Percentiles rank a stretch among this genome's conserved stretches.
Evolutionary conservation across 2,113 vertebrate species (phyloP).

Genomic region (Psammodynastes pulverulentus): DNA sequence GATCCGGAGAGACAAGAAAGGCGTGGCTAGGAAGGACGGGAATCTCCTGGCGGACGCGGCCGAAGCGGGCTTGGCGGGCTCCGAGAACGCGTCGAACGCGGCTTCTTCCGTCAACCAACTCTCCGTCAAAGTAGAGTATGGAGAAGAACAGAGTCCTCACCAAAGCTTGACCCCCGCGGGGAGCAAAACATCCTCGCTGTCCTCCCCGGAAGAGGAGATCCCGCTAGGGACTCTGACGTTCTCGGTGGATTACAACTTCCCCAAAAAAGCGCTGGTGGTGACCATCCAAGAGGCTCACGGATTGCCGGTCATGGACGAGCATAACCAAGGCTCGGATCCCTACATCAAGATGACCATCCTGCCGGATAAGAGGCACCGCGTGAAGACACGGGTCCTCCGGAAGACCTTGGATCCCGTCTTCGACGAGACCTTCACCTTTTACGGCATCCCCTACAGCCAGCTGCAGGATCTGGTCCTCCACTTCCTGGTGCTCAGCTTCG

Average conservation of each 20-base stretch:
- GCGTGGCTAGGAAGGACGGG: slow-evolving; percentile 48
- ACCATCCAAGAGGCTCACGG: slow-evolving; percentile 90
- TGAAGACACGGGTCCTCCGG: slow-evolving; percentile 92
- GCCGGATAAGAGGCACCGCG: slow-evolving; percentile 92
- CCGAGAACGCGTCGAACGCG: slow-evolving; percentile 28
- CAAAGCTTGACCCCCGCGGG: slow-evolving; percentile 80
- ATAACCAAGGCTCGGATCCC: slow-evolving; percentile 85
- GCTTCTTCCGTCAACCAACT: slow-evolving; percentile 70
- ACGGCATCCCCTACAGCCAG: slow-evolving; percentile 90
- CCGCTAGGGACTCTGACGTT: slow-evolving; percentile 83
- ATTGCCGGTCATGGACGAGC: slow-evolving; percentile 87
- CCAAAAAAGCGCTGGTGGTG: slow-evolving; percentile 94
- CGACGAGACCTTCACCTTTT: slow-evolving; percentile 97
- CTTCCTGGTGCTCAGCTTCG: slow-evolving; percentile 94
- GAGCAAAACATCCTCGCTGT: slow-evolving; percentile 79
- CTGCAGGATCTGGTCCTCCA: slow-evolving; percentile 92
- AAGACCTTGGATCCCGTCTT: slow-evolving; percentile 92
- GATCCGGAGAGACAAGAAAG: slow-evolving; percentile 66
- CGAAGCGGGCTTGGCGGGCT: slow-evolving; percentile 73
- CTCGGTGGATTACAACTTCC: slow-evolving; percentile 96
- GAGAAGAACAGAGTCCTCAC: slow-evolving; percentile 78
- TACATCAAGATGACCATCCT: slow-evolving; percentile 98
- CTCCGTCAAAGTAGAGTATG: slow-evolving; percentile 80
- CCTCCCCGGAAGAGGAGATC: slow-evolving; percentile 79
- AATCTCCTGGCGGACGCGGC: slow-evolving; percentile 73